A percentile compares a stretch with the other conserved stretches of the same genome.
phyloP scores from a whole-genome alignment of 2,888 invertebrate genomes.

The Dicranocentrus wangi region DNA sequence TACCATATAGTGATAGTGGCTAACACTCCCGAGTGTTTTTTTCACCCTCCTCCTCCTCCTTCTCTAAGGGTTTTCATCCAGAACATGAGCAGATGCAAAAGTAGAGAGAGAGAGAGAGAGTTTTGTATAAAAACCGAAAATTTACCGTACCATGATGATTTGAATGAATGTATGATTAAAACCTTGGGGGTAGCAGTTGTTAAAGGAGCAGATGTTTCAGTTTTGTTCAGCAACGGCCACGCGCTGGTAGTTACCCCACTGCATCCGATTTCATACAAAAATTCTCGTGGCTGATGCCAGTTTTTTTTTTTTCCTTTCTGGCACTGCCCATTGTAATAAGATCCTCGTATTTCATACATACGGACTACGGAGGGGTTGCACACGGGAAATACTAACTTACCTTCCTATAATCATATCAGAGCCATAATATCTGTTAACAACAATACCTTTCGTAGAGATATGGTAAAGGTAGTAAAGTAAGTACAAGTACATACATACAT shows the following conservation, averaged over 20 bases:
- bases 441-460: no score
- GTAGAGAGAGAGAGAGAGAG: constrained; percentile 6
- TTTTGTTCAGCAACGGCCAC: constrained; percentile 67
- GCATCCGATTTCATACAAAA: constrained; percentile 50
- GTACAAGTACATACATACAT: no score
- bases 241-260: constrained; percentile 68
- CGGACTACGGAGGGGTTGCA: constrained; percentile 19
- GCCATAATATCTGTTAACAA: no score
- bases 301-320: background rate
- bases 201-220: constrained; percentile 66
- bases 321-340: constrained; percentile 37
- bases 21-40: no score
- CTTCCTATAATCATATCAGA: no score
- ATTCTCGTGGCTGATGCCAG: background rate
- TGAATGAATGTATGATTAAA: constrained; percentile 52
- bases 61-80: background rate
- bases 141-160: constrained; percentile 54
- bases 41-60: background rate
- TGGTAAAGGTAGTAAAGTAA: no score
- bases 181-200: constrained; percentile 43
- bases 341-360: constrained; percentile 34
- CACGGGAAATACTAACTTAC: no score
- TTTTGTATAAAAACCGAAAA: constrained; percentile 46
- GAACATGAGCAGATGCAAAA: constrained; percentile 56
- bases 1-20: no score